Evolutionary conservation across 2,113 vertebrate species (phyloP).

Genomic region (Nothoprocta perdicaria): DNA sequence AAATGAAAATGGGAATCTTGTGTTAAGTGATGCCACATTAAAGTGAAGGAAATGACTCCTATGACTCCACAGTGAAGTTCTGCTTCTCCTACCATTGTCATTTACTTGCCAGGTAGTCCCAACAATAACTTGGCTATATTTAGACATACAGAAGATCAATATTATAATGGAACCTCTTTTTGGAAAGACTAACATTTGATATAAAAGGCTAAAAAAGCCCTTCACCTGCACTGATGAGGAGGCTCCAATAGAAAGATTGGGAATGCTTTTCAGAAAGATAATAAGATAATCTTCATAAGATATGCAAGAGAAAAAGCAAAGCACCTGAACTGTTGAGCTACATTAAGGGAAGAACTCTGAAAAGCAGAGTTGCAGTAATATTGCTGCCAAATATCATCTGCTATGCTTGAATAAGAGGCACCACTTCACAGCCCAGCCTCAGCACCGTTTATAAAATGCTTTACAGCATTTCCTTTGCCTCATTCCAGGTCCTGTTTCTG

Average conservation of each 20-base stretch:
- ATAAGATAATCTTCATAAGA: neutral
- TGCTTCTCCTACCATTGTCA: neutral
- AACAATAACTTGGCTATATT: neutral
- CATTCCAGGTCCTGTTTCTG: neutral
- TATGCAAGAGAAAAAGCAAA: neutral
- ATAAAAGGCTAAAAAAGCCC: neutral
- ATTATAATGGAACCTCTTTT: neutral
- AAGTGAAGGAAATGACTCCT: constrained; percentile 3
- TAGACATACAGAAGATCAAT: neutral
- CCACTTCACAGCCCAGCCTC: neutral
- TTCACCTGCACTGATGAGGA: neutral
- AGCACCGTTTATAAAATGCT: no score
- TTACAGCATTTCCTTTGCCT: neutral
- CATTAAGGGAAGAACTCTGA: neutral
- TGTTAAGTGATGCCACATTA: neutral
- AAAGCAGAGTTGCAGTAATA: neutral
- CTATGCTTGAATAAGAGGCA: neutral
- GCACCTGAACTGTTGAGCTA: neutral
- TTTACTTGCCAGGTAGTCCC: neutral
- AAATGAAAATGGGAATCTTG: neutral
- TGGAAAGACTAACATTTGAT: neutral
- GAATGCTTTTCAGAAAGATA: neutral
- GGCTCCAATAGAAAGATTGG: neutral
- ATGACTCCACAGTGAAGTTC: neutral
- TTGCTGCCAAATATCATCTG: neutral